These are phyloP conservation scores for Auanema sp. DNA, from an alignment of 2,888 invertebrate genomes.

Conservation along the genomic window DNA sequence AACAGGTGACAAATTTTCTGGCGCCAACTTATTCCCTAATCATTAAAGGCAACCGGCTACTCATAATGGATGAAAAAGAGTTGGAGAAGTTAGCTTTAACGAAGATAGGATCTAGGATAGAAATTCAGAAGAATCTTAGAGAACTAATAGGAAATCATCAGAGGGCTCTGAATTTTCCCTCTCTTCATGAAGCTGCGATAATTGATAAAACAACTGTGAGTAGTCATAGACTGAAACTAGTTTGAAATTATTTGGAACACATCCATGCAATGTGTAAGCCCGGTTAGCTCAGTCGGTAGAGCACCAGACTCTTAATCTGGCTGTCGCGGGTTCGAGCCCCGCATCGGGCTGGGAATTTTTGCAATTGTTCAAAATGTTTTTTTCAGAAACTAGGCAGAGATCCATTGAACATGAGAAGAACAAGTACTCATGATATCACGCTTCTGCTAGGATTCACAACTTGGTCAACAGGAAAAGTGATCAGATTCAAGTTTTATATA, in stretches of 20 bases:
- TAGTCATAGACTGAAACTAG: background rate
- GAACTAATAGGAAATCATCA: slow-evolving; percentile 26
- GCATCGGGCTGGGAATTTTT: slow-evolving; percentile 26
- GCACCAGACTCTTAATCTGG: slow-evolving; percentile 62
- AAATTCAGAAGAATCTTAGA: slow-evolving; percentile 30
- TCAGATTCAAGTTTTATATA: slow-evolving; percentile 37
- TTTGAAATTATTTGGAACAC: background rate
- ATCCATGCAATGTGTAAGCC: slow-evolving; percentile 18
- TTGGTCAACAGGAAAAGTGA: slow-evolving; percentile 17
- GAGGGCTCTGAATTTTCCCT: slow-evolving; percentile 31
- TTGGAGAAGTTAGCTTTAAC: slow-evolving; percentile 49
- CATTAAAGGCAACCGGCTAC: slow-evolving; percentile 40
- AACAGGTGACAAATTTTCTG: too few species aligned
- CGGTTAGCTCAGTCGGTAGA: slow-evolving; percentile 62
- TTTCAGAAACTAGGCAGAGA: slow-evolving; percentile 32
- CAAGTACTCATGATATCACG: slow-evolving; percentile 11
- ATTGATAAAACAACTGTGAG: slow-evolving; percentile 29
- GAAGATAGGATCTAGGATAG: slow-evolving; percentile 30
- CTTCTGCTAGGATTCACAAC: slow-evolving; percentile 33
- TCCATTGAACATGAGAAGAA: slow-evolving; percentile 10
- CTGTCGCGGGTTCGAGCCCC: slow-evolving; percentile 62
- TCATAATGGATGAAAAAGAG: slow-evolving; percentile 51
- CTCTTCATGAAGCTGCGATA: slow-evolving; percentile 28
- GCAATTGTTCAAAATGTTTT: background rate
- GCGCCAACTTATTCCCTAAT: background rate